Base-by-base conservation (phyloP, 2,797 vertebrate species). In the Eremophila alpestris region DNA sequence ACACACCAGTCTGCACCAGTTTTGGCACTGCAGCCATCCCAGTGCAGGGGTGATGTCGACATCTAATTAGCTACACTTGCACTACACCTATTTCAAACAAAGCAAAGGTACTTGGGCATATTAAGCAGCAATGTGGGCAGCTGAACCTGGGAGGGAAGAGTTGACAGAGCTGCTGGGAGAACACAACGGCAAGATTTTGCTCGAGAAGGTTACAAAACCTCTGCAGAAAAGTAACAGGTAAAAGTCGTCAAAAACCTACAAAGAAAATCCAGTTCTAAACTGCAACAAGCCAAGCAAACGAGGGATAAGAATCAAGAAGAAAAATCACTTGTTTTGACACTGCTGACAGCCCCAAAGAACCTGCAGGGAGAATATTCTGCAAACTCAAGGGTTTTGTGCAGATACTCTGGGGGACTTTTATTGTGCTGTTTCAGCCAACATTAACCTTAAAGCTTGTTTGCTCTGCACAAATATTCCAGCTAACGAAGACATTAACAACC, bases 401-500 rank as follows among this genome's bases (percentile, higher is more conserved):
- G 58, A 81, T 76, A 64, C 62, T 73, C 76, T 27, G 32, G 64
- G 24, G 55, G 45, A 62, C 62, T 62, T 67, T 45, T n/a, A 62
- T 27, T 65, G 54, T 34, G 40, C 91, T 59, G 51, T 20, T 83
- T 67, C 85, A 77, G 64, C 40, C 91, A 87, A 58, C 18, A 5
- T 59, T 21, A 82, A 48, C 65, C 73, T 71, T 46, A 34, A 63
- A 92, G 76, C 34, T 18, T 79, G 91, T 92, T 92, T 86, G 90
- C 84, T 36, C 84, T 83, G 64, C 65, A 69, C 77, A 93, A 93
- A 86, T 52, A 92, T 46, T 26, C 62, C n/a, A 81, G 87, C 75
- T 79, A 64, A 85, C 89, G 46, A 32, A 79, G 43, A 83, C 54
- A 75, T 62, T 85, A 82, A 45, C 40, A 85, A 75, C 70, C 52